Conservation (phyloP, 2,113 vertebrate species). For the Merops nubicus region DNA sequence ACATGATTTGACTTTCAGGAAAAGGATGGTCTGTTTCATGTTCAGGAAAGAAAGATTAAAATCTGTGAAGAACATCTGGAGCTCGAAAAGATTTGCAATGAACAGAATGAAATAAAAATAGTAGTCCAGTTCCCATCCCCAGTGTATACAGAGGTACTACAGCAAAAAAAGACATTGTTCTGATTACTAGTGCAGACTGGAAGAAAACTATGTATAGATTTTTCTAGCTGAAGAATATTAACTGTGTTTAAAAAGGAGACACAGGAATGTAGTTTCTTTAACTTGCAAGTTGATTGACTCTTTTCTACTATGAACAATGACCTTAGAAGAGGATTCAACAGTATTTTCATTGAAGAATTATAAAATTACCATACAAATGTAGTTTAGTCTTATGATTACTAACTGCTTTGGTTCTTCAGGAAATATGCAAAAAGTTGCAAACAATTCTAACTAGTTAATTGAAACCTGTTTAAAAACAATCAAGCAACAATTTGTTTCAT, state of each 20-base stretch:
- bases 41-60: not conserved
- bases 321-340: not conserved
- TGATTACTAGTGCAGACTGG: rapidly evolving
- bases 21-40: not conserved
- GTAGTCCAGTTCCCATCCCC: not conserved
- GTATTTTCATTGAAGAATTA: not conserved
- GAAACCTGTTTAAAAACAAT: not conserved
- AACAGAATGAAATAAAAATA: constrained; percentile 8
- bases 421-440: not conserved
- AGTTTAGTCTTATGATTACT: not conserved
- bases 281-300: not conserved
- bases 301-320: not conserved
- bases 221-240: not conserved
- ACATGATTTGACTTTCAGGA: not conserved
- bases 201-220: not conserved
- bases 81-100: not conserved
- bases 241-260: not conserved
- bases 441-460: not conserved
- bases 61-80: not conserved
- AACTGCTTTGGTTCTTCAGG: not conserved
- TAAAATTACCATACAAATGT: not conserved
- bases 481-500: not conserved
- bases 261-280: not conserved
- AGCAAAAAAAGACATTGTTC: not conserved
- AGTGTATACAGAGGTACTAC: not conserved